phyloP scores from a whole-genome alignment of 2,888 invertebrate species.

The Ctenicera cuprea region DNA sequence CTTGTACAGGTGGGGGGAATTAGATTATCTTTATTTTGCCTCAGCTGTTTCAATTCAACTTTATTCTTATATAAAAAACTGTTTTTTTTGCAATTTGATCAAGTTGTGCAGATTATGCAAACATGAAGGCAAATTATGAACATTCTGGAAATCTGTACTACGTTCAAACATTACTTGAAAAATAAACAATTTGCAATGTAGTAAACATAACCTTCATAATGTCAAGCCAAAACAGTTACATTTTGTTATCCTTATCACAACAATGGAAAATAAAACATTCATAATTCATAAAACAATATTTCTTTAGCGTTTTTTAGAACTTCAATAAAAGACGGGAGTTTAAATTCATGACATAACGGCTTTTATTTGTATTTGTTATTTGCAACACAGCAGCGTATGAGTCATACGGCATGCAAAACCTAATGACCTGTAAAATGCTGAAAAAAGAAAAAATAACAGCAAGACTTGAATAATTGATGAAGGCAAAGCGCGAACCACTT shows the following conservation, averaged over 20 bases:
- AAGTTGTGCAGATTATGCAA: no score
- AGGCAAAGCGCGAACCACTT: background rate
- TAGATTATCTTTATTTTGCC: no score
- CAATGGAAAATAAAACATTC: constrained; percentile 2
- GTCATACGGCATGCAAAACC: constrained; percentile 12
- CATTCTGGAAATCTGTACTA: no score
- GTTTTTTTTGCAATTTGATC: no score
- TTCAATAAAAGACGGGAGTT: background rate
- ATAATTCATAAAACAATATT: constrained; percentile 9
- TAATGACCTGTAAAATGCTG: constrained; percentile 24
- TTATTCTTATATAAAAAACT: no score
- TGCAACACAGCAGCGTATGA: constrained; percentile 19
- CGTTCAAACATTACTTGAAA: no score
- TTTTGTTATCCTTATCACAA: background rate
- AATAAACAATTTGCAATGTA: no score
- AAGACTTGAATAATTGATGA: background rate
- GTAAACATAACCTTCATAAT: no score
- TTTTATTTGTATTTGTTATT: constrained; percentile 9
- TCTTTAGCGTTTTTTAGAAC: background rate
- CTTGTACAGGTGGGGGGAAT: no score
- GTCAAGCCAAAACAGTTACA: no score
- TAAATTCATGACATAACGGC: constrained; percentile 27
- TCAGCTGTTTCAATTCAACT: no score
- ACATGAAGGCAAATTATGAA: no score
- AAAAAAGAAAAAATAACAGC: constrained; percentile 4